Base-by-base conservation (phyloP, 1,140 invertebrate genomes). In the Drosophila ercepeae region DNA sequence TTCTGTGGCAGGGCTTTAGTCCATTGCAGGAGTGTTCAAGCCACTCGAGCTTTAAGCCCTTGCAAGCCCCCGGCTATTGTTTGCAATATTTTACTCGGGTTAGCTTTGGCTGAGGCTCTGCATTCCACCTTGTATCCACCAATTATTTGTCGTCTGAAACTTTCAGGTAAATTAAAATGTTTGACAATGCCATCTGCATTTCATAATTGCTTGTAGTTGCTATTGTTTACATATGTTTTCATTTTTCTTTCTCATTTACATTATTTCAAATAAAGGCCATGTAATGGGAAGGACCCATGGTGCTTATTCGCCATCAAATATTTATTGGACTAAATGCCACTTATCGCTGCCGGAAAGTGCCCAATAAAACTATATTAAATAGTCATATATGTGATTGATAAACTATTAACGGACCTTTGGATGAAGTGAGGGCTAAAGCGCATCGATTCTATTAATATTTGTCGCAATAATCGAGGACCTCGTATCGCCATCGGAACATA, bases 81-180 rank as follows among this genome's bases (percentile, higher is more conserved):
- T 51, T 45, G 50, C 25, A 59, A 65, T 75, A 55, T 57, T 45
- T 36, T 34, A 21, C 42, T 29, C 25, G 64, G 53, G 53, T 51
- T 70, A 68, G 64, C 59, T 70, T 61, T 13, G 32, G 21, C 21
- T 21, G n/a, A n/a, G n/a, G n/a, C n/a, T 39, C 39, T 19, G 29
- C 36, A 18, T 13, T 8, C 36, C 44, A 3, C 23, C 3, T 19
- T 16, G 3, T 13, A 18, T 14, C 8, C 27, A 27, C 2, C 36
- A 16, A 16, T 16, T 6, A 11, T 39, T 39, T 55, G 8, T 48
- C 27, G 50, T 54, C 21, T 21, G 19, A 1, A 55, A 44, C 55
- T 73, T 39, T 52, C 23, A 45, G 59, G 29, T 53, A 76, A 65
- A 76, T 76, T 81, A 71, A 72, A 78, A 14, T 34, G 13, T 21